Evolutionary conservation across 1,140 invertebrate genomes (phyloP).

Genomic region (Chelonus insularis): DNA sequence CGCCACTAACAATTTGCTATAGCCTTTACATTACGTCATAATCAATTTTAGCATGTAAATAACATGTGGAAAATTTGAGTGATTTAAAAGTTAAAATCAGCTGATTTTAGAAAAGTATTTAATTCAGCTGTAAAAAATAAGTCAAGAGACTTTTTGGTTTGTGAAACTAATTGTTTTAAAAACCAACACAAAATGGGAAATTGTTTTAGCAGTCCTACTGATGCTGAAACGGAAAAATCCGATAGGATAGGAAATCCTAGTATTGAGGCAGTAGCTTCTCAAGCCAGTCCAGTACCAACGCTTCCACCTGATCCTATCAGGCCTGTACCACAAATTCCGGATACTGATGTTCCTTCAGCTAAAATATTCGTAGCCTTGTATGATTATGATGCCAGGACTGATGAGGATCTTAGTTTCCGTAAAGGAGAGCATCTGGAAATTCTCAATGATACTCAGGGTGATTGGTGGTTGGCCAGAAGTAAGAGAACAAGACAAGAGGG

Average conservation of each 20-base stretch:
- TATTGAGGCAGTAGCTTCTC: constrained; percentile 65
- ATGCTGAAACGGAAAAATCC: constrained; percentile 67
- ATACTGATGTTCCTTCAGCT: constrained; percentile 69
- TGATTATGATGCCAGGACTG: constrained; percentile 98
- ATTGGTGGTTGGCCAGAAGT: constrained; percentile 98
- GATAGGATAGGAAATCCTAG: constrained; percentile 66
- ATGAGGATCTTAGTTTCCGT: constrained; percentile 97
- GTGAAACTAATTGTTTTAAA: background rate
- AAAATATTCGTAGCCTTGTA: constrained; percentile 97
- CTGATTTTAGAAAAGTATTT: background rate
- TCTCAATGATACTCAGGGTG: constrained; percentile 96
- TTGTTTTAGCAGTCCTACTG: constrained; percentile 70
- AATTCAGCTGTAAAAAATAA: background rate
- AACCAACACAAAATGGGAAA: constrained; percentile 66
- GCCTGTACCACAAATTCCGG: constrained; percentile 66
- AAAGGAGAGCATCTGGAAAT: constrained; percentile 99
- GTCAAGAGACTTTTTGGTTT: background rate
- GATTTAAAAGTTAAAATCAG: constrained; percentile 3
- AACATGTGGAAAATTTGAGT: background rate
- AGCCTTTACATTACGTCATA: no score
- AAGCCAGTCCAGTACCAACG: constrained; percentile 66
- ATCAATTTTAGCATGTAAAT: background rate
- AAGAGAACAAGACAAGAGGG: constrained; percentile 94
- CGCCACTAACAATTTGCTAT: no score
- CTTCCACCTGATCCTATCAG: constrained; percentile 69